These are phyloP conservation scores for Masticophis lateralis DNA, from an alignment of 2,797 vertebrate species.

Conservation along the genomic window DNA sequence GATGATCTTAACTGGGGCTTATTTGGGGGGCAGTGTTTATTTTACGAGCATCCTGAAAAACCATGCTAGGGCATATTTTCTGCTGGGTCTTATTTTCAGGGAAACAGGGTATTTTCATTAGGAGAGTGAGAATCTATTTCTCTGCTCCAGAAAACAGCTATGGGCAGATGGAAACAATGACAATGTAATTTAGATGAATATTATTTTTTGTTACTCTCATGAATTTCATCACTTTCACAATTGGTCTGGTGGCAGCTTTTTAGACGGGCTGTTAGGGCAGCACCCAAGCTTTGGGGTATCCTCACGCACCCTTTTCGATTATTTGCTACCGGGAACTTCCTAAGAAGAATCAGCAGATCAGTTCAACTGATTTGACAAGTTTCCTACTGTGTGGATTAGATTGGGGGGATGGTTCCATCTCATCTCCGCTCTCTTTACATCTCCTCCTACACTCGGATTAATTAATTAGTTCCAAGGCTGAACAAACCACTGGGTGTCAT, in stretches of 20 bases:
- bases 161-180: not conserved
- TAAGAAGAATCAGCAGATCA: not conserved
- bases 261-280: not conserved
- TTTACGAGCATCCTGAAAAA: too few species aligned
- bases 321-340: not conserved
- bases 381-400: not conserved
- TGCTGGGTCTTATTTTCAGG: too few species aligned
- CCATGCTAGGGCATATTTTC: too few species aligned
- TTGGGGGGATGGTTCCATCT: too few species aligned
- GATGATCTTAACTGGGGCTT: too few species aligned
- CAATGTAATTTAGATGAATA: not conserved
- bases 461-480: not conserved
- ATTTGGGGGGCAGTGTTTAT: too few species aligned
- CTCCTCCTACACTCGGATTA: not conserved
- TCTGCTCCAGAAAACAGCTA: not conserved
- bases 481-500: not conserved
- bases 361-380: not conserved
- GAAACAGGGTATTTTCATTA: not conserved
- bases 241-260: not conserved
- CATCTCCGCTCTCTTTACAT: not conserved
- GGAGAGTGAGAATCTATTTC: not conserved
- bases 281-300: not conserved
- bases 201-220: not conserved
- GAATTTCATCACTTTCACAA: not conserved
- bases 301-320: too few species aligned